phyloP scores from a whole-genome alignment of 2,797 vertebrate genomes.

The Danio aesculapii region DNA sequence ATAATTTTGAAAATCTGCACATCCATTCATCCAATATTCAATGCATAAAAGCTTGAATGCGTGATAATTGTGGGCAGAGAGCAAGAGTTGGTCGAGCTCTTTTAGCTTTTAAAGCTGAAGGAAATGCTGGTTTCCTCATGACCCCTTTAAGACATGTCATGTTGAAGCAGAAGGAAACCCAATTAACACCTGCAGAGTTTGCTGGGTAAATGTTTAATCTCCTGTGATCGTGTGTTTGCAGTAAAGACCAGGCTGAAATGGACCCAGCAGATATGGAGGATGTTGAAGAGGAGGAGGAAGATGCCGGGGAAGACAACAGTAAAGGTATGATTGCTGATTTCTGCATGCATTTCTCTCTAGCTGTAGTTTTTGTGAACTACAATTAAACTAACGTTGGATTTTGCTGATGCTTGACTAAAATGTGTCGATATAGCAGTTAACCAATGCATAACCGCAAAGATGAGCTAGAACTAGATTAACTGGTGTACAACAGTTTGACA shows the following conservation, averaged over 20 bases:
- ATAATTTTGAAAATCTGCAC: too few species aligned
- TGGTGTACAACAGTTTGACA: too few species aligned
- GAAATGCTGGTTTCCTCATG: not conserved
- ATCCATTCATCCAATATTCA: not conserved
- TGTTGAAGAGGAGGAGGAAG: slow-evolving; percentile 97
- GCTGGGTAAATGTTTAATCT: not conserved
- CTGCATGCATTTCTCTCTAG: not conserved
- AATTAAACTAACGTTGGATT: not conserved
- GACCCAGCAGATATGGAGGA: slow-evolving; percentile 99
- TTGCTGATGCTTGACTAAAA: not conserved
- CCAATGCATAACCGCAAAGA: too few species aligned
- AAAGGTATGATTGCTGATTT: slow-evolving; percentile 83
- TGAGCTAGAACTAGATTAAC: too few species aligned
- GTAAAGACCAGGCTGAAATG: slow-evolving; percentile 97
- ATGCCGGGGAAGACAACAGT: slow-evolving; percentile 94
- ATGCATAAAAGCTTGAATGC: not conserved
- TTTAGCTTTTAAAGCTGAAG: not conserved
- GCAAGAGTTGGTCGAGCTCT: not conserved
- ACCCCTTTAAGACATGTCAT: not conserved
- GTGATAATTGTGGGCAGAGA: not conserved
- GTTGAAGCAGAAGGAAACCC: not conserved
- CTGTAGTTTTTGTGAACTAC: not conserved
- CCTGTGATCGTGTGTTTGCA: slow-evolving; percentile 64
- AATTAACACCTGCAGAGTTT: not conserved
- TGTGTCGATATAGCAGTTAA: fast-evolving